Evolutionary conservation across 2,113 vertebrate genomes (phyloP), one percentile per base, ranked within the genome.

Genomic region (Notothenia coriiceps): DNA sequence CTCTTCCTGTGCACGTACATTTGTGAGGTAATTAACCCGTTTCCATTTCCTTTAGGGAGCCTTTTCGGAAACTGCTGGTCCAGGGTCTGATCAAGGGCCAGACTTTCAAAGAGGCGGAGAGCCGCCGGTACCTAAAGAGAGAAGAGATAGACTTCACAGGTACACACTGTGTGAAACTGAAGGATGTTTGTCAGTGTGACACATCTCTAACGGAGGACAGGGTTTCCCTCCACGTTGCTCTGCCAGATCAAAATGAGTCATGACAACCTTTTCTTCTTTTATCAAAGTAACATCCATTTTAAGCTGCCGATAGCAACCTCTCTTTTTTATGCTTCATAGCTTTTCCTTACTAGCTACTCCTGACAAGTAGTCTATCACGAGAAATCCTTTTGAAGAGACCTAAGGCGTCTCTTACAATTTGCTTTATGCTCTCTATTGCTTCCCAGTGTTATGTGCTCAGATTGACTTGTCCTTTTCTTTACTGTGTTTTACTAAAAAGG

Each of bases 61-160:
- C 98, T 67, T 99, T 99, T 86, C 74, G 83, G 75, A 98, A 98
- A 82, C 96, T 99, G 74, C 93, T 99, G 83, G 96, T 98, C 18
- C 98, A 99, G 90, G 98, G 98, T 74, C 95, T 99, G 61, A 97
- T 99, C 92, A 99, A 99, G 92, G 98, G 96, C 85, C 97, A 95
- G 90, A 99, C 98, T 0, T 99, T 97, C 90, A 96, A 94, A 74
- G 89, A 95, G 12, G 70, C 94, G 2, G 93, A 95, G 75, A 96
- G 94, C 2, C 97, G 98, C 17, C 96, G 94, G 79, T 99, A 96
- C 89, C 84, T 99, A 35, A 96, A 88, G 91, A 96, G 90, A 84
- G 96, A 97, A 22, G 95, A 98, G 64, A 82, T 98, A 25, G 96
- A 98, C 92, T 92, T 99, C 87, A 95, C 95, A 92, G 97, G 98